Conservation (phyloP, 2,113 vertebrate species). For the Percina caprodes region DNA sequence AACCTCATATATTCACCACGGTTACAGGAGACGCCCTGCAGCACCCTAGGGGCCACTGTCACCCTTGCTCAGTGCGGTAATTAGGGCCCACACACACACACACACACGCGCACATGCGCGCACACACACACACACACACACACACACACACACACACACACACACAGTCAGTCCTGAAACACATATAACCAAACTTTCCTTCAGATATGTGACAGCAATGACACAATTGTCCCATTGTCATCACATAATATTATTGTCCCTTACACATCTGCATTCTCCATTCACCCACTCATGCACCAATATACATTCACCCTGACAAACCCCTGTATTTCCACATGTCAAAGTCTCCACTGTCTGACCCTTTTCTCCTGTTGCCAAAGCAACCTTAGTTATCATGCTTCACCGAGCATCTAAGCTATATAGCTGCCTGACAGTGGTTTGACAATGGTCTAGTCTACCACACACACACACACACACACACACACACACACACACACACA, state of each 20-base stretch:
- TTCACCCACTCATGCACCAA: not conserved
- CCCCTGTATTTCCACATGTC: constrained; percentile 54
- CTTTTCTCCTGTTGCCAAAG: constrained; percentile 37
- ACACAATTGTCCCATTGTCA: constrained; percentile 6
- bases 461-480: not conserved
- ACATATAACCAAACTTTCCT: constrained; percentile 6
- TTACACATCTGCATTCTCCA: not conserved
- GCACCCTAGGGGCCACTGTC: constrained; percentile 82
- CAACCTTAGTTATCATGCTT: constrained; percentile 72
- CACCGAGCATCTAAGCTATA: constrained; percentile 66
- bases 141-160: constrained; percentile 18
- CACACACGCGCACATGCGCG: constrained; percentile 35
- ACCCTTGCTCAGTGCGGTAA: constrained; percentile 80
- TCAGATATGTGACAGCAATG: constrained; percentile 15
- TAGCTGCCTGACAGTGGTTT: constrained; percentile 52
- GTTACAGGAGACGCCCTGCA: constrained; percentile 81
- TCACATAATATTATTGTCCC: constrained; percentile 13
- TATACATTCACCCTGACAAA: constrained; percentile 28
- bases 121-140: constrained; percentile 26
- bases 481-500: constrained; percentile 26
- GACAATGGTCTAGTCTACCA: constrained; percentile 39
- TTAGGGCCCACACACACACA: constrained; percentile 74
- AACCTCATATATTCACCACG: constrained; percentile 74
- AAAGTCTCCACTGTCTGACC: constrained; percentile 53
- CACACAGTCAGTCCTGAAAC: constrained; percentile 22